Conservation (phyloP, 2,113 vertebrate species). For the Neodontobutis hainanensis region DNA sequence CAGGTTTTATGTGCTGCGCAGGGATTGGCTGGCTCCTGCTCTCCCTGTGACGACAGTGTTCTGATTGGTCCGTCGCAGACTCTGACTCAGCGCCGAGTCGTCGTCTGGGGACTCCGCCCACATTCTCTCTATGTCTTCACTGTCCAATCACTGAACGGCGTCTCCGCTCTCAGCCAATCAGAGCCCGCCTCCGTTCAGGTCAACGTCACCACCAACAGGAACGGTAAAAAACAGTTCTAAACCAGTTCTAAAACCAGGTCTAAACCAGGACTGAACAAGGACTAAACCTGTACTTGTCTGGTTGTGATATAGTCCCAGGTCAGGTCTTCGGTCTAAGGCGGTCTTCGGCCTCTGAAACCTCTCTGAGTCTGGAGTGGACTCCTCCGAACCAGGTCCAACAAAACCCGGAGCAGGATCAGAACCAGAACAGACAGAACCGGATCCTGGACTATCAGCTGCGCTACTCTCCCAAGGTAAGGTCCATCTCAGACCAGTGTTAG, state of each 20-base stretch:
- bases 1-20: neutral
- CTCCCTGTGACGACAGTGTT: slow-evolving; percentile 75
- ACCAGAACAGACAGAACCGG: slow-evolving; percentile 44
- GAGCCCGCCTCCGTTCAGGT: slow-evolving; percentile 72
- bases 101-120: slow-evolving; percentile 80
- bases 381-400: slow-evolving; percentile 60
- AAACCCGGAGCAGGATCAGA: slow-evolving; percentile 1
- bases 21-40: slow-evolving; percentile 49
- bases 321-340: slow-evolving; percentile 76
- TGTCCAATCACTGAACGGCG: slow-evolving; percentile 82
- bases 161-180: slow-evolving; percentile 73
- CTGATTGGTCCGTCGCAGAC: slow-evolving; percentile 71
- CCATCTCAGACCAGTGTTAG: neutral
- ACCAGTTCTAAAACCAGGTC: slow-evolving; percentile 18
- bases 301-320: slow-evolving; percentile 72
- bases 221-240: slow-evolving; percentile 68
- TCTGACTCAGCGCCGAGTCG: slow-evolving; percentile 73
- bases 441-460: slow-evolving; percentile 87
- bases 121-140: slow-evolving; percentile 82
- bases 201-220: slow-evolving; percentile 84
- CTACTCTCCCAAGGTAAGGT: slow-evolving; percentile 80
- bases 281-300: neutral
- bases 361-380: slow-evolving; percentile 79
- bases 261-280: neutral
- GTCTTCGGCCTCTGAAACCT: slow-evolving; percentile 69